Evolutionary conservation across 2,797 vertebrate genomes (phyloP), one percentile per base, ranked within the genome.

Genomic region (Pampus argenteus): DNA sequence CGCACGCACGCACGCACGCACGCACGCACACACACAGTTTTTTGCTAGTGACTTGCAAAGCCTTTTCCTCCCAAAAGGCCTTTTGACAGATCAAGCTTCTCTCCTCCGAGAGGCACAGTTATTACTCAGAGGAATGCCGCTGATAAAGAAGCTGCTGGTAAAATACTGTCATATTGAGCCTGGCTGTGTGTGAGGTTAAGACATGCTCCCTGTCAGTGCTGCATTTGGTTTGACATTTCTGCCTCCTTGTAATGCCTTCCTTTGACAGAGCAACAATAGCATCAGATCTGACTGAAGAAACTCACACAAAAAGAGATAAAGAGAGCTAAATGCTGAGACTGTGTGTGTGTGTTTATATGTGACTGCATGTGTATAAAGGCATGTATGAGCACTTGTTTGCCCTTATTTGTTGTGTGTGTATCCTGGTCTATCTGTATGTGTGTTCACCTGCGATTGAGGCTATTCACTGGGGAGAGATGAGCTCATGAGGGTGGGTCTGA

Each of bases 401-500:
- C n/a, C 42, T 22, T 62, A 34, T 82, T 70, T 83, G 55, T 84
- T 74, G 69, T 77, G 70, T 54, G 66, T 70, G 71, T 74, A 60
- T 67, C 26, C 31, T 56, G 63, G 48, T 72, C 56, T 74, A n/a
- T 76, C 42, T 77, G 20, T 54, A 17, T 78, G 71, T 86, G 78
- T 79, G 84, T 84, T 90, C 88, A 92, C 88, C 91, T 93, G 89
- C 86, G 67, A 79, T 78, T 42, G 9, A 45, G 69, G 61, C 80
- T 77, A 79, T 89, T 90, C 84, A 81, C 82, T 60, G 76, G 76
- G 49, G 36, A 67, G 69, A 70, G 78, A 86, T 91, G 90, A 91
- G 85, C 83, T 92, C 90, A 92, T 71, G 78, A 83, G 88, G 87
- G 87, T 74, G 88, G 81, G 78, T 75, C 83, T n/a, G 28, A 79